These are phyloP conservation scores for Enteromius unitaeniatus DNA, from an alignment of 2,797 vertebrate species.

Conservation along the genomic window DNA sequence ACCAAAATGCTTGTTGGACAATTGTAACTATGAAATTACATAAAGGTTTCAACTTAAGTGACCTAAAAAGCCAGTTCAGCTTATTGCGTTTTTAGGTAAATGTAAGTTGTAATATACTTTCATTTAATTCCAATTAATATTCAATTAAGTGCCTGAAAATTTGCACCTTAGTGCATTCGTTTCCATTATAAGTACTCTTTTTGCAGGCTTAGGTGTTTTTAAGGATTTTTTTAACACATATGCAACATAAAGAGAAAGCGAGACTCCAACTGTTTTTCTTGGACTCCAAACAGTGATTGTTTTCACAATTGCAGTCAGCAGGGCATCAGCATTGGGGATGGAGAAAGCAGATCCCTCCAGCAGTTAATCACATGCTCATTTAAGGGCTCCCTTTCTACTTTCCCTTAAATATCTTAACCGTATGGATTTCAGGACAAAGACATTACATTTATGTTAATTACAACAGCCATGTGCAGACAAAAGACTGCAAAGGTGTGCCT, in stretches of 20 bases:
- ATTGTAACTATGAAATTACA: neutral
- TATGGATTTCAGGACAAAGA: constrained; percentile 24
- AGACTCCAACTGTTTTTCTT: constrained; percentile 33
- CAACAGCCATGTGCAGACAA: neutral
- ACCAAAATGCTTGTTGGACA: neutral
- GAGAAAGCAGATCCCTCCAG: constrained; percentile 18
- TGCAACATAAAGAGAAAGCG: constrained; percentile 1
- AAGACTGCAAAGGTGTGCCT: neutral
- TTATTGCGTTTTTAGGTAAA: neutral
- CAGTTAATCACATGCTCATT: neutral
- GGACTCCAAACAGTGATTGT: constrained; percentile 8
- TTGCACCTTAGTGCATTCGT: neutral
- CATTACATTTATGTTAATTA: neutral
- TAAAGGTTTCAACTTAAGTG: neutral
- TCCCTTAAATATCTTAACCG: neutral
- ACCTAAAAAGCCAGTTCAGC: neutral
- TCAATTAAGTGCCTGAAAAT: no score
- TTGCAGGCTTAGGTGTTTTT: neutral
- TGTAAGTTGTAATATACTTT: neutral
- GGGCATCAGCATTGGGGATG: neutral
- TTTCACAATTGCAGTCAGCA: constrained; percentile 35
- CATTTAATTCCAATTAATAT: neutral
- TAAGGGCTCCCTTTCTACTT: neutral
- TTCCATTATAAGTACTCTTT: neutral
- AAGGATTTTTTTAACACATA: neutral